Conservation (phyloP, 1,140 invertebrate genomes). For the Macrocentrus cingulum region DNA sequence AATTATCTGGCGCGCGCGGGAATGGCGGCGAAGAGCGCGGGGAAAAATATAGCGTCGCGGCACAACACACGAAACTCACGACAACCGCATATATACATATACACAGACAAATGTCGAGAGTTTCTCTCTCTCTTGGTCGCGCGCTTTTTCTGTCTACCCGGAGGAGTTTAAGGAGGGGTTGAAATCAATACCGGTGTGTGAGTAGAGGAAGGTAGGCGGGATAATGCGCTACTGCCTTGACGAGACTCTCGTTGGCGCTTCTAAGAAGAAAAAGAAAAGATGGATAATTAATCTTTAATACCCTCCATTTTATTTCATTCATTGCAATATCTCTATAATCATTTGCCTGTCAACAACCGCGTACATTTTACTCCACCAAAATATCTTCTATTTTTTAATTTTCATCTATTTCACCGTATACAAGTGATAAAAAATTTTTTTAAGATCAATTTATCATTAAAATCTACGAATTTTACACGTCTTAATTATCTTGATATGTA, state of each 20-base stretch:
- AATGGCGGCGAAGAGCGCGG: not conserved
- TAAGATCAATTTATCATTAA: too few species aligned
- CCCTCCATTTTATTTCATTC: constrained; percentile 1
- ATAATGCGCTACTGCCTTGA: constrained; percentile 48
- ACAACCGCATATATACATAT: constrained; percentile 16
- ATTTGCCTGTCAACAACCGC: too few species aligned
- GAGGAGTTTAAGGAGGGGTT: constrained; percentile 34
- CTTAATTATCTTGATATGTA: too few species aligned
- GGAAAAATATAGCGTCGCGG: constrained; percentile 6
- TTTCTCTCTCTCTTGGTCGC: constrained; percentile 8
- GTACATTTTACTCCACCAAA: too few species aligned
- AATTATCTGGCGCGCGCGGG: not conserved
- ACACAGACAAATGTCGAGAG: not conserved
- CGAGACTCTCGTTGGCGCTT: constrained; percentile 34
- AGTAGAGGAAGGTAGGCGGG: constrained; percentile 37
- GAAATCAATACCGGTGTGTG: constrained; percentile 50
- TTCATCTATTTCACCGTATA: too few species aligned
- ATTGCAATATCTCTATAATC: not conserved
- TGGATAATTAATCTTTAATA: constrained; percentile 1
- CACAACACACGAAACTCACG: constrained; percentile 14
- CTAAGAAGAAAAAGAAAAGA: constrained; percentile 13
- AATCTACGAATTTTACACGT: too few species aligned
- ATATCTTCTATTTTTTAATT: not conserved
- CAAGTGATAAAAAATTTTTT: too few species aligned
- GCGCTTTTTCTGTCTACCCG: not conserved